Evolutionary conservation across 1,140 invertebrate species (phyloP).

Genomic region (Cyclina sinensis): DNA sequence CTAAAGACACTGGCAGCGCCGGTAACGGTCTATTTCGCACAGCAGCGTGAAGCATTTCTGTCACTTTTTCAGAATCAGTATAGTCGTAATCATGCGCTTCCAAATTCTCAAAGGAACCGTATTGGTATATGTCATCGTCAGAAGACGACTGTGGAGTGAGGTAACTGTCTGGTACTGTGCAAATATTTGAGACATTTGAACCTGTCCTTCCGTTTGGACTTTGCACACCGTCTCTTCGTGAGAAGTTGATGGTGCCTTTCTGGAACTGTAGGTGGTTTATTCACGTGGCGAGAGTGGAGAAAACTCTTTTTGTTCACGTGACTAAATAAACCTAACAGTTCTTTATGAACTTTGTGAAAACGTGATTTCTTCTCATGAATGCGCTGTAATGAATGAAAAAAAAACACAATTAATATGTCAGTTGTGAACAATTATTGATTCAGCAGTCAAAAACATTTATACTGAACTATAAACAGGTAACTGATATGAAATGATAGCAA

Average conservation of each 20-base stretch:
- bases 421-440: too few species aligned
- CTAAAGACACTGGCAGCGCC: background rate
- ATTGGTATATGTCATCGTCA: background rate
- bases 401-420: too few species aligned
- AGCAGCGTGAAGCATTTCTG: background rate
- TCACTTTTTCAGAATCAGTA: background rate
- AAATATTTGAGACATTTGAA: background rate
- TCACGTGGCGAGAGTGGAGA: background rate
- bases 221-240: background rate
- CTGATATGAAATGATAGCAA: too few species aligned
- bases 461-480: too few species aligned
- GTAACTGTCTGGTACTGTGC: background rate
- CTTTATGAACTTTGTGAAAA: conserved; percentile 32
- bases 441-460: too few species aligned
- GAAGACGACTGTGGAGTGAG: background rate
- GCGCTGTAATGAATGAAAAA: background rate
- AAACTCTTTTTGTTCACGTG: background rate
- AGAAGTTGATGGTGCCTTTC: background rate
- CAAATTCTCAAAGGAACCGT: background rate
- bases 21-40: background rate
- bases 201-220: background rate
- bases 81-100: background rate
- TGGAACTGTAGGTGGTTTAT: background rate
- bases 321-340: background rate
- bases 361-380: conserved; percentile 1